These are phyloP conservation scores for Macaria liturata DNA, from an alignment of 2,888 invertebrate species.

Conservation along the genomic window DNA sequence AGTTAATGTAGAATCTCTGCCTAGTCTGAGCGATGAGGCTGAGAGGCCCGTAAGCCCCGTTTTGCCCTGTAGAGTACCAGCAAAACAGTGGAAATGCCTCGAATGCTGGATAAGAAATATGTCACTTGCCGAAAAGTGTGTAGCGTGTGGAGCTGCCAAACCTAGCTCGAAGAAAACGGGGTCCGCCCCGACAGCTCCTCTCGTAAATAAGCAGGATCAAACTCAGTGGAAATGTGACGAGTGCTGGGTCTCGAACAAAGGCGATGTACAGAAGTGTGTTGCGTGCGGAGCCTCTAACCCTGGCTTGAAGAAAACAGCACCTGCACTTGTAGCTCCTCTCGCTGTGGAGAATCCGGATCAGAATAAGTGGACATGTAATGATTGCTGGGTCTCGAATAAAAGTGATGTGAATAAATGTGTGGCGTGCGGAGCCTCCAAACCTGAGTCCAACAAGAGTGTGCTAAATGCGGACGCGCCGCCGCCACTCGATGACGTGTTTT, in stretches of 20 bases:
- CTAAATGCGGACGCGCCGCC: slow-evolving; percentile 3
- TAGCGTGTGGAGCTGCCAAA: too few relatives aligned
- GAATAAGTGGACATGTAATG: slow-evolving; percentile 42
- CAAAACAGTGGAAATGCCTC: too few relatives aligned
- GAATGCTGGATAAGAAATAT: too few relatives aligned
- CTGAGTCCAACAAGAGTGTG: slow-evolving; percentile 30
- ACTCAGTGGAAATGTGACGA: slow-evolving; percentile 44
- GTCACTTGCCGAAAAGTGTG: too few relatives aligned
- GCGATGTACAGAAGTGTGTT: slow-evolving; percentile 49
- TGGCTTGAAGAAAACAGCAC: slow-evolving; percentile 26
- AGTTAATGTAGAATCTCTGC: too few relatives aligned
- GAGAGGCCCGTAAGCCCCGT: too few relatives aligned
- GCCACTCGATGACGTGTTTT: slow-evolving; percentile 39
- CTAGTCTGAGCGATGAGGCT: too few relatives aligned
- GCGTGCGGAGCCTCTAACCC: slow-evolving; percentile 54
- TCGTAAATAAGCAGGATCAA: slow-evolving; percentile 28
- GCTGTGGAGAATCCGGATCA: slow-evolving; percentile 25
- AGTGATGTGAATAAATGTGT: slow-evolving; percentile 49
- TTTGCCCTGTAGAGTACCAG: too few relatives aligned
- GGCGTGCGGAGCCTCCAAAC: slow-evolving; percentile 52
- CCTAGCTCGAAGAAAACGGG: neutral
- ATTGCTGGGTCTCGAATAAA: slow-evolving; percentile 59
- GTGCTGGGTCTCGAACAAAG: slow-evolving; percentile 59
- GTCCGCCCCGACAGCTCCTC: slow-evolving; percentile 23
- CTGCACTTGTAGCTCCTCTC: neutral